Base-by-base conservation (phyloP, 2,113 vertebrate genomes). In the Hymenochirus boettgeri region DNA sequence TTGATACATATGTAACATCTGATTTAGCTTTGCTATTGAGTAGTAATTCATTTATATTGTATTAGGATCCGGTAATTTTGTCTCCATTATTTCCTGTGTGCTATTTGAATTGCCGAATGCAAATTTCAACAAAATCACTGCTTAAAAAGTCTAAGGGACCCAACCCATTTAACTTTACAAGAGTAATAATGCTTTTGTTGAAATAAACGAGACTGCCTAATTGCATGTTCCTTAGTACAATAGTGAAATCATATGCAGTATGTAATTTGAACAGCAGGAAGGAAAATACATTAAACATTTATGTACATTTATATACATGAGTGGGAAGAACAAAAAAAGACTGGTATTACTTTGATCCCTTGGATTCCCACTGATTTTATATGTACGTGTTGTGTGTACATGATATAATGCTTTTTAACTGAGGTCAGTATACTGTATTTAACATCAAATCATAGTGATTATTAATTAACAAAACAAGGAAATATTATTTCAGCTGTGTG, bases 171-270 rank as follows among this genome's bases (percentile, higher is more conserved):
- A 22, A 45, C n/a, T 63, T 55, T 12, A 42, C 62, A 46, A 54
- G 42, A 17, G 33, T 13, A 55, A 46, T 55, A 46, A 46, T 46
- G 25, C 51, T 46, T 55, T 22, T 31, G 62, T 22, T n/a, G 51
- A 31, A 46, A 26, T 64, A 45, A 54, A 64, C 55, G 51, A 31
- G 62, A 22, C 52, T 55, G 24, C 10, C n/a, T 64, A 64, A 64
- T 64, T 64, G 51, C 33, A 63, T 12, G 50, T 19, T 64, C 37
- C 31, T 19, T 15, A 27, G 35, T 23, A 37, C 33, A 19, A 42
- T 22, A 3, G 35, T 26, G 23, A 31, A 55, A 23, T 55, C 62
- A 46, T 55, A 31, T 9, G 23, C 62, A 10, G 33, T 19, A 17
- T 46, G 25, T 53, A 46, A 55, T 64, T 64, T 31, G 9, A 55